These are phyloP conservation scores for Monarcha castaneiventris DNA, from an alignment of 2,113 vertebrate species.

Conservation along the genomic window DNA sequence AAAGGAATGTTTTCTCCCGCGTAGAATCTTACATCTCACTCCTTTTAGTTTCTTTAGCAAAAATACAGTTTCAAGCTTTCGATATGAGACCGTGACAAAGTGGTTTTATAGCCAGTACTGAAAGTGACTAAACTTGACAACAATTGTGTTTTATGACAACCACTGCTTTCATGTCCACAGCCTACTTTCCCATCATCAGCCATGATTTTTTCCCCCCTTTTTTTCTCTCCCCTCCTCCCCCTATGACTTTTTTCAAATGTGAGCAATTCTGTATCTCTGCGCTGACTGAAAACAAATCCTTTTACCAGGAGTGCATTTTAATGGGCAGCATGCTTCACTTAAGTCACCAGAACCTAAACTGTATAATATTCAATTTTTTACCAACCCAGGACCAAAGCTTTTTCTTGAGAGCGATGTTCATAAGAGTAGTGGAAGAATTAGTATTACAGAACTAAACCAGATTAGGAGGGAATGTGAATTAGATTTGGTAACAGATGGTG, in stretches of 20 bases:
- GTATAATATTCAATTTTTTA: conserved; percentile 70
- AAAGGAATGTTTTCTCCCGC: neutral
- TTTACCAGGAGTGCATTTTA: conserved; percentile 68
- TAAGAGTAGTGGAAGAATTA: conserved; percentile 82
- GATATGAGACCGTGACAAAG: conserved; percentile 69
- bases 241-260: neutral
- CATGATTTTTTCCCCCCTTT: neutral
- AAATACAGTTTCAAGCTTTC: conserved; percentile 67
- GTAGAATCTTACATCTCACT: neutral
- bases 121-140: conserved; percentile 77
- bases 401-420: conserved; percentile 56
- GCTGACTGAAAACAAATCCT: conserved; percentile 70
- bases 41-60: conserved; percentile 57
- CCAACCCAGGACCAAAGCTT: conserved; percentile 56
- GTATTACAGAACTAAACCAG: conserved; percentile 95
- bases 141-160: conserved; percentile 77
- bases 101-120: conserved; percentile 73
- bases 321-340: conserved; percentile 37
- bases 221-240: neutral
- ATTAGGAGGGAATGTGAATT: conserved; percentile 95
- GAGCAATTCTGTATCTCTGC: conserved; percentile 60
- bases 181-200: conserved; percentile 63
- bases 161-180: conserved; percentile 70
- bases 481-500: conserved; percentile 99
- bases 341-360: conserved; percentile 63